A percentile compares a stretch with the other conserved stretches of the same genome.
Evolutionary conservation across 2,888 invertebrate genomes (phyloP).

Genomic region (Pachydiplax longipennis): DNA sequence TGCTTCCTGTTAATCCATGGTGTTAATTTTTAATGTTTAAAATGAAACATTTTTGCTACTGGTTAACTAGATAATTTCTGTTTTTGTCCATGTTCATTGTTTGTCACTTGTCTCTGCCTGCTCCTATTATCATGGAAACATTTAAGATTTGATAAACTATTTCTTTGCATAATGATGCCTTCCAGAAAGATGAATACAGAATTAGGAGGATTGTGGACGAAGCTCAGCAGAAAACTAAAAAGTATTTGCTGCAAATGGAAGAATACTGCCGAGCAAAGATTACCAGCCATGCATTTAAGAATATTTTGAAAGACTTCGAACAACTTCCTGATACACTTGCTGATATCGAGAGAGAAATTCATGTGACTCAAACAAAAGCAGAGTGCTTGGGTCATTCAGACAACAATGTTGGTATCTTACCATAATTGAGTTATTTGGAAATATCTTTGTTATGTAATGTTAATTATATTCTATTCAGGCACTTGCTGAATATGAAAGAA

Average conservation of each 20-base stretch:
- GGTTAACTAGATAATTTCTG: too few species aligned
- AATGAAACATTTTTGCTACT: too few species aligned
- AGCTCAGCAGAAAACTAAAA: constrained; percentile 66
- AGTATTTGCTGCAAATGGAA: constrained; percentile 53
- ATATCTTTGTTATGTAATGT: neutral
- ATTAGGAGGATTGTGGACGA: constrained; percentile 56
- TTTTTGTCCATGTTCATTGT: too few species aligned
- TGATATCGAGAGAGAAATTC: constrained; percentile 65
- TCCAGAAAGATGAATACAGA: neutral
- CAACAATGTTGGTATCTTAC: constrained; percentile 62
- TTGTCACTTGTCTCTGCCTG: too few species aligned
- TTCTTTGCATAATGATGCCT: too few species aligned
- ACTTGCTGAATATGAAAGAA: constrained; percentile 69
- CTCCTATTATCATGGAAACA: too few species aligned
- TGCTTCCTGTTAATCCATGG: too few species aligned
- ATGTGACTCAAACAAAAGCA: constrained; percentile 68
- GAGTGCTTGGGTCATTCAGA: constrained; percentile 69
- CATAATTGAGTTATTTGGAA: neutral
- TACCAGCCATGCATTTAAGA: constrained; percentile 60
- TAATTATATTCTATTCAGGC: constrained; percentile 59
- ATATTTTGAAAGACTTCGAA: constrained; percentile 60
- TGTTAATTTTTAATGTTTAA: too few species aligned
- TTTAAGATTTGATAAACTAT: too few species aligned
- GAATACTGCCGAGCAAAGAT: neutral
- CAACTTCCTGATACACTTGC: constrained; percentile 64